These are phyloP conservation scores for Oreochromis mossambicus DNA, from an alignment of 2,797 vertebrate genomes.

Conservation along the genomic window DNA sequence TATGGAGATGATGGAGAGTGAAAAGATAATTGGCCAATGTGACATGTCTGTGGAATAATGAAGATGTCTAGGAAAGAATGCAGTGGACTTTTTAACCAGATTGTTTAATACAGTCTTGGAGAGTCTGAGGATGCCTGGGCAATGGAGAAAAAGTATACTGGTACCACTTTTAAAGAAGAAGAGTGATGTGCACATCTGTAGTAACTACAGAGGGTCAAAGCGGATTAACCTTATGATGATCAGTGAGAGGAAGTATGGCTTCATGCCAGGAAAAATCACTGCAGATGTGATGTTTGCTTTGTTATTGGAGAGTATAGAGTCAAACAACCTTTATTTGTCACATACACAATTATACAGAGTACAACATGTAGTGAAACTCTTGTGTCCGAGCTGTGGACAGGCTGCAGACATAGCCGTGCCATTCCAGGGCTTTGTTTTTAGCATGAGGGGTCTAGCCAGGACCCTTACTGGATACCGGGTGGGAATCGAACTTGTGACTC, in stretches of 20 bases:
- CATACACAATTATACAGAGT: no score
- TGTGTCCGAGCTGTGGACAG: no score
- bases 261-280: background rate
- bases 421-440: no score
- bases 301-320: background rate
- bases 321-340: no score
- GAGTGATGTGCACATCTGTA: background rate
- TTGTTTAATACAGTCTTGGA: background rate
- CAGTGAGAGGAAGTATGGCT: background rate
- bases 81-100: background rate
- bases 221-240: background rate
- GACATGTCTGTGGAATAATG: background rate
- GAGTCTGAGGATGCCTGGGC: background rate
- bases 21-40: background rate
- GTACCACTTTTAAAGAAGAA: background rate
- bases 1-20: background rate
- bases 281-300: background rate
- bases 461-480: no score
- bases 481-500: no score
- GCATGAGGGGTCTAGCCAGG: no score
- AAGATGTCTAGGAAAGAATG: background rate
- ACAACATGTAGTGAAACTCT: no score
- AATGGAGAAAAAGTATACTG: background rate
- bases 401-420: no score
- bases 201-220: background rate